These are phyloP conservation scores for Dicyrtomina minuta DNA, from an alignment of 2,888 invertebrate genomes.

Conservation along the genomic window DNA sequence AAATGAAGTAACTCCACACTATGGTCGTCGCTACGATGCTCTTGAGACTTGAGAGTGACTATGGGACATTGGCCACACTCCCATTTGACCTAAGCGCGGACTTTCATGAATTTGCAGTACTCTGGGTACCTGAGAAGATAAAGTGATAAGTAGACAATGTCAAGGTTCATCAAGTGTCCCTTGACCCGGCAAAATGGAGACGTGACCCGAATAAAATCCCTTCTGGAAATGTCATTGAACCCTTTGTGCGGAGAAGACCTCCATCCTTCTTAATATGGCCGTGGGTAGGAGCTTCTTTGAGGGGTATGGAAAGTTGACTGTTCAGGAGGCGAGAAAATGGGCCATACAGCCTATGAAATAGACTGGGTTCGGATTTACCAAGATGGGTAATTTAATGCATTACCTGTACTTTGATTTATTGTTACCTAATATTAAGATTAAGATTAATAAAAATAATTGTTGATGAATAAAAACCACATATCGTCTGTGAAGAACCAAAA, in stretches of 20 bases:
- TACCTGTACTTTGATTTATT: too few relatives aligned
- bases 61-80: conserved; percentile 30
- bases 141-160: conserved; percentile 50
- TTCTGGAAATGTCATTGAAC: conserved; percentile 38
- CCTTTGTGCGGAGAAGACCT: conserved; percentile 42
- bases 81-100: conserved; percentile 43
- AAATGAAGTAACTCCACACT: conserved; percentile 47
- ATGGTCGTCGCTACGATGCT: conserved; percentile 45
- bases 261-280: conserved; percentile 49
- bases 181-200: conserved; percentile 34
- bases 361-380: conserved; percentile 40
- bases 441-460: too few relatives aligned
- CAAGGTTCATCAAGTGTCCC: conserved; percentile 40
- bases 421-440: too few relatives aligned
- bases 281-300: conserved; percentile 49
- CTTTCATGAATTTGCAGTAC: conserved; percentile 49
- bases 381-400: too few relatives aligned
- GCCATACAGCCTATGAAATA: conserved; percentile 26
- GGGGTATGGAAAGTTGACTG: conserved; percentile 20
- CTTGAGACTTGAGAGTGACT: conserved; percentile 41
- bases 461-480: too few relatives aligned
- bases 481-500: too few relatives aligned
- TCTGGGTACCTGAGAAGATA: conserved; percentile 43
- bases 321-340: conserved; percentile 27
- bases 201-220: conserved; percentile 31